phyloP scores from a whole-genome alignment of 2,113 vertebrate genomes.

The Thermophis baileyi region DNA sequence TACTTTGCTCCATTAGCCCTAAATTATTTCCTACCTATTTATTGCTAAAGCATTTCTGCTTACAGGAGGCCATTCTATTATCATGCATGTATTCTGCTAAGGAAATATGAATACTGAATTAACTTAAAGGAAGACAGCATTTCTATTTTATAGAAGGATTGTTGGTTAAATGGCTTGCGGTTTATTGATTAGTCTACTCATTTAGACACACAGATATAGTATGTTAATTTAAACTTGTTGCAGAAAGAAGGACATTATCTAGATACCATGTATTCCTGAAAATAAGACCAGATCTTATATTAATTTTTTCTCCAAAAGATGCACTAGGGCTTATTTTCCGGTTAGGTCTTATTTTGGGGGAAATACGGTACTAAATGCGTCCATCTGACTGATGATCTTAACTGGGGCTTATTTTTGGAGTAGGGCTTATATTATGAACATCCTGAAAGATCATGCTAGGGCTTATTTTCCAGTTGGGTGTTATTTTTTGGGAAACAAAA shows the following conservation, averaged over 20 bases:
- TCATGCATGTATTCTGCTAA: not conserved
- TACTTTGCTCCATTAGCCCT: constrained; percentile 6
- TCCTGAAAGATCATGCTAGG: too few species aligned
- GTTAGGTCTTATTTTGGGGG: too few species aligned
- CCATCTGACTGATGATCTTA: too few species aligned
- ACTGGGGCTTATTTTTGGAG: too few species aligned
- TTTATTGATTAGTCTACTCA: constrained; percentile 1
- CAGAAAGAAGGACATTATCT: not conserved
- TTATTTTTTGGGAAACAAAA: too few species aligned
- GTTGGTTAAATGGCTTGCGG: not conserved
- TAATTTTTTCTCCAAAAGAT: too few species aligned
- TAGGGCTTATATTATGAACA: too few species aligned
- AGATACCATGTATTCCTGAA: not conserved
- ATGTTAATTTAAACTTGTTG: not conserved
- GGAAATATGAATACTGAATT: not conserved
- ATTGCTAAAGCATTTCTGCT: constrained; percentile 1
- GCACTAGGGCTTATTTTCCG: too few species aligned
- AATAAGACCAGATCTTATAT: too few species aligned
- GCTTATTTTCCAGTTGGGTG: too few species aligned
- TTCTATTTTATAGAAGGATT: not conserved
- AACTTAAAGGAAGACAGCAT: not conserved
- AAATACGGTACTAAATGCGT: too few species aligned
- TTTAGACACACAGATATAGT: not conserved
- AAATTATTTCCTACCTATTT: not conserved
- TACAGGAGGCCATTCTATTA: constrained; percentile 1